phyloP scores from a whole-genome alignment of 2,113 vertebrate species.

The Pantherophis guttatus region DNA sequence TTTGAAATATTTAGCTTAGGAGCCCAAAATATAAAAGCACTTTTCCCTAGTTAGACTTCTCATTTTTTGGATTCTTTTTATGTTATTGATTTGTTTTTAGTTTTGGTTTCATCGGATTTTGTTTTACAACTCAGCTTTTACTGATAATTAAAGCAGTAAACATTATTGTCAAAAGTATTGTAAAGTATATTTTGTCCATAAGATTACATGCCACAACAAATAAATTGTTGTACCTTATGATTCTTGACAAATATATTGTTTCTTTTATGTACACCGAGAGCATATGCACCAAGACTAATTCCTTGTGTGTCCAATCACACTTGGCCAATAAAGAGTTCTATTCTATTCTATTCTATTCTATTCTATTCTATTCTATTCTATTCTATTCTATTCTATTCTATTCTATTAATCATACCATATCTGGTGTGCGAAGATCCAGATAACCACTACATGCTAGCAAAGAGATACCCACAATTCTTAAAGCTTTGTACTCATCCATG shows the following conservation, averaged over 20 bases:
- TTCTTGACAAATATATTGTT: too few relatives aligned
- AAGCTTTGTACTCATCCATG: not conserved
- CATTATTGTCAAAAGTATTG: not conserved
- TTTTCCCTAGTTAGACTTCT: not conserved
- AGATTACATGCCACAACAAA: not conserved
- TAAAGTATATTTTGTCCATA: not conserved
- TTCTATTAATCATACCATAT: not conserved
- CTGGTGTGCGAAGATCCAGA: not conserved
- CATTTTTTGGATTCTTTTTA: not conserved
- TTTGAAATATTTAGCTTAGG: not conserved
- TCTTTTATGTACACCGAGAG: too few relatives aligned
- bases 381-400: too few relatives aligned
- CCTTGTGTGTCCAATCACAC: too few relatives aligned
- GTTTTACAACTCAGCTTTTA: not conserved
- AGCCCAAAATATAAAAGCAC: not conserved
- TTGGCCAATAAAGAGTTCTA: too few relatives aligned
- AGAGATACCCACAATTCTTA: not conserved
- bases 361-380: too few relatives aligned
- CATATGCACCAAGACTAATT: too few relatives aligned
- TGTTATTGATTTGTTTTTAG: not conserved
- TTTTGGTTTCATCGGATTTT: not conserved
- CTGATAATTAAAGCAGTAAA: not conserved
- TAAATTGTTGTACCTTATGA: not conserved
- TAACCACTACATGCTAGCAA: not conserved
- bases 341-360: too few relatives aligned